Evolutionary conservation across 2,888 invertebrate species (phyloP).

Genomic region (Hypolimnas misippus): DNA sequence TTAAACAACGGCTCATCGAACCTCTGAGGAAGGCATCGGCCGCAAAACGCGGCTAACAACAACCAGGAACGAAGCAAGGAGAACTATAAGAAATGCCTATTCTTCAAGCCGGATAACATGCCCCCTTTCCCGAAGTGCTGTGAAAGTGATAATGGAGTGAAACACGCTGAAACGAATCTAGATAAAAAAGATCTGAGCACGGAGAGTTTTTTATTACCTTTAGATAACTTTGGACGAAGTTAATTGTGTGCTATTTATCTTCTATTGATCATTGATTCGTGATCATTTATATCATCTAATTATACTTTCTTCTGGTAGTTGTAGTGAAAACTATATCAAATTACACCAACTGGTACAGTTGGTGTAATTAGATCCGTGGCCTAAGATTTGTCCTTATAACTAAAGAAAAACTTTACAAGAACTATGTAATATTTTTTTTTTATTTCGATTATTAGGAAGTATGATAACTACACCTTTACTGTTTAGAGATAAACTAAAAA

Average conservation of each 20-base stretch:
- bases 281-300: too few species aligned
- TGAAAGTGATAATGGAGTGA: slow-evolving; percentile 64
- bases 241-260: background rate
- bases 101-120: slow-evolving; percentile 57
- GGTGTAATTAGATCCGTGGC: too few species aligned
- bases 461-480: too few species aligned
- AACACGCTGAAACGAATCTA: slow-evolving; percentile 52
- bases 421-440: too few species aligned
- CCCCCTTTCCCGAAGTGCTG: slow-evolving; percentile 77
- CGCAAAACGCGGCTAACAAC: slow-evolving; percentile 60
- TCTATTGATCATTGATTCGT: too few species aligned
- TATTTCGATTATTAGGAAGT: too few species aligned
- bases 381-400: too few species aligned
- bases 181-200: slow-evolving; percentile 64
- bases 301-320: too few species aligned
- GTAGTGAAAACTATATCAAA: too few species aligned
- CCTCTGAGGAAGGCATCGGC: slow-evolving; percentile 70
- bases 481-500: too few species aligned
- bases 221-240: slow-evolving; percentile 49
- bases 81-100: slow-evolving; percentile 66
- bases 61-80: slow-evolving; percentile 64
- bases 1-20: slow-evolving; percentile 76
- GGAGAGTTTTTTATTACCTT: slow-evolving; percentile 65
- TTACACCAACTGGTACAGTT: too few species aligned
- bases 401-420: too few species aligned